A percentile compares a stretch with the other conserved stretches of the same genome.
phyloP scores from a whole-genome alignment of 1,140 invertebrate genomes.

The Aporrectodea caliginosa region DNA sequence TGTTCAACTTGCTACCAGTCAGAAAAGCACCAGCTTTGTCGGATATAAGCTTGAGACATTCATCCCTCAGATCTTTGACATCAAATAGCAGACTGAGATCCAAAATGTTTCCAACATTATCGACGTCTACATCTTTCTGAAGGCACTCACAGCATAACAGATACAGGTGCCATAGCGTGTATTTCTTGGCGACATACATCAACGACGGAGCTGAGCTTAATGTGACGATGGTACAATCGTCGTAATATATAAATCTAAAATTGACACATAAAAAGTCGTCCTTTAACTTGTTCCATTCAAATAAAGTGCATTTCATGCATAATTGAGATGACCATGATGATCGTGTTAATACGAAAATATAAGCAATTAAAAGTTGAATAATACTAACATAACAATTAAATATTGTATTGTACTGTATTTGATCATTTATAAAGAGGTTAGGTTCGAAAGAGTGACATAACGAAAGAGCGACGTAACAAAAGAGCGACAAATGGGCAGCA shows the following conservation, averaged over 20 bases:
- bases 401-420: no score
- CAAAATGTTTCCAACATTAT: neutral
- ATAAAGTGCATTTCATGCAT: no score
- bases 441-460: no score
- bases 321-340: no score
- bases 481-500: no score
- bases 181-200: slow-evolving; percentile 9
- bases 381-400: no score
- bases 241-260: slow-evolving; percentile 7
- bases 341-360: no score
- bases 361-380: no score
- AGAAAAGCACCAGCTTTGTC: neutral
- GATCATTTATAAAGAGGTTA: no score
- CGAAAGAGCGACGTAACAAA: no score
- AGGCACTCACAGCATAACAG: neutral
- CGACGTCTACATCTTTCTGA: neutral
- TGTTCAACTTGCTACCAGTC: neutral
- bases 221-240: neutral
- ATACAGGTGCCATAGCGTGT: neutral
- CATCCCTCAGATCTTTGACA: neutral
- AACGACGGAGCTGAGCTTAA: neutral
- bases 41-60: slow-evolving; percentile 1
- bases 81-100: neutral
- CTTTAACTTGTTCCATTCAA: no score
- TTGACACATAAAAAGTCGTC: no score